Evolutionary conservation across 2,797 vertebrate species (phyloP).

Genomic region (Australoheros facetus): DNA sequence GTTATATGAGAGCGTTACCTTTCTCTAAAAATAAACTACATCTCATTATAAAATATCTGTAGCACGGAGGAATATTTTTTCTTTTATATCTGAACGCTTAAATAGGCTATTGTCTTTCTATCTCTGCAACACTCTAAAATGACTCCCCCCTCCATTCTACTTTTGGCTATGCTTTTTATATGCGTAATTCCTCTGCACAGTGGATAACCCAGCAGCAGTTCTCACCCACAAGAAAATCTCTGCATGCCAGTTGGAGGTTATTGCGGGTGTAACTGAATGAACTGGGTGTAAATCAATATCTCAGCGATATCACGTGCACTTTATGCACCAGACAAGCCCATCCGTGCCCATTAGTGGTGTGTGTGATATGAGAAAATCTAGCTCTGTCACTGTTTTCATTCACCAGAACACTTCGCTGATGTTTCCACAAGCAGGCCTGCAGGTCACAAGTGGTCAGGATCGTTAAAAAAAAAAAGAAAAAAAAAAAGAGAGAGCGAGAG

Average conservation of each 20-base stretch:
- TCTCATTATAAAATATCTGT: neutral
- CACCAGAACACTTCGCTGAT: neutral
- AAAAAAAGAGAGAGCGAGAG: too few species aligned
- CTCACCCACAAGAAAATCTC: slow-evolving; percentile 10
- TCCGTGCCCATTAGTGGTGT: neutral
- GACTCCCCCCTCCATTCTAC: neutral
- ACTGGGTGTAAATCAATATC: slow-evolving; percentile 12
- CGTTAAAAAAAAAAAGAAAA: neutral
- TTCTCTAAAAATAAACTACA: neutral
- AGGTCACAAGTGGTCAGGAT: neutral
- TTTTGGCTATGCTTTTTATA: neutral
- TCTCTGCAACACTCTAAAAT: neutral
- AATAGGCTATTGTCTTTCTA: neutral
- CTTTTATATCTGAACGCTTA: neutral
- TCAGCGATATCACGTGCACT: neutral
- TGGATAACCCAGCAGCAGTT: slow-evolving; percentile 29
- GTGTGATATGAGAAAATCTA: neutral
- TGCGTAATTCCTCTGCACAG: slow-evolving; percentile 28
- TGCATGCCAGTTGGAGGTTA: slow-evolving; percentile 28
- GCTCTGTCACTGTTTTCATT: neutral
- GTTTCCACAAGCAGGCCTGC: neutral
- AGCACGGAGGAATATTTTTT: neutral
- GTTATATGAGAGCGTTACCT: neutral
- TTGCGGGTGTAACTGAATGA: slow-evolving; percentile 23
- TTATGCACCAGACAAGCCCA: neutral